A percentile compares a stretch with the other conserved stretches of the same genome.
Conservation (phyloP, 23 tunicate genomes). For the Ciona savignyi region DNA sequence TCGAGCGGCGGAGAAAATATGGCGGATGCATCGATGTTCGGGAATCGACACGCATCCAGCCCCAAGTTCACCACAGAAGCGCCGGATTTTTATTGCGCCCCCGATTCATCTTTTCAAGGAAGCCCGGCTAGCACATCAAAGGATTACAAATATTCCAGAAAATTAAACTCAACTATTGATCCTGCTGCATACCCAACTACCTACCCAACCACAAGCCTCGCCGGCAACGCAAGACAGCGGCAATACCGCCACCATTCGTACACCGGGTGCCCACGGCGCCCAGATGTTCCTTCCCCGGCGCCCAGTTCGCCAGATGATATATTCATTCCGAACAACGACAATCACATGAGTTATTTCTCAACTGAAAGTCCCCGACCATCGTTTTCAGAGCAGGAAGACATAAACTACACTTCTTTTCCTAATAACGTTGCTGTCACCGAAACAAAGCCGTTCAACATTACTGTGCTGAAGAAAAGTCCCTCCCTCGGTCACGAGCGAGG, state of each 20-base stretch:
- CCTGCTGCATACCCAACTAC: neutral
- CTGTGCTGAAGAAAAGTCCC: too few species aligned
- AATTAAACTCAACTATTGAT: neutral
- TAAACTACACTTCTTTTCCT: neutral
- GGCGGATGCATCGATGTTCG: neutral
- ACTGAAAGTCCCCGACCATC: neutral
- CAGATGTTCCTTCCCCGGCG: constrained; percentile 40
- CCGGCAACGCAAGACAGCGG: neutral
- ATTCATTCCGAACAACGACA: neutral
- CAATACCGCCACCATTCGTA: constrained; percentile 43
- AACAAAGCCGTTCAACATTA: neutral
- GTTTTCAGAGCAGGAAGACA: neutral
- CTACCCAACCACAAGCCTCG: neutral
- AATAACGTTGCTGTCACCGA: neutral
- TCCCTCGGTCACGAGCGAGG: neutral
- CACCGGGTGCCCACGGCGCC: constrained; percentile 14
- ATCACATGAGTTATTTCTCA: neutral
- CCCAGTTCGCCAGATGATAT: constrained; percentile 22
- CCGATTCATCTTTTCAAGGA: neutral
- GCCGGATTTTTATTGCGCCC: neutral
- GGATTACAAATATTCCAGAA: neutral
- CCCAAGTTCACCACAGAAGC: neutral
- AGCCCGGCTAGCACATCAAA: neutral
- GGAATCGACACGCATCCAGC: neutral
- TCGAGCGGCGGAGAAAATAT: neutral